Conservation (phyloP, 35 echinoderm and acorn worm genomes). For the Lytechinus variegatus region DNA sequence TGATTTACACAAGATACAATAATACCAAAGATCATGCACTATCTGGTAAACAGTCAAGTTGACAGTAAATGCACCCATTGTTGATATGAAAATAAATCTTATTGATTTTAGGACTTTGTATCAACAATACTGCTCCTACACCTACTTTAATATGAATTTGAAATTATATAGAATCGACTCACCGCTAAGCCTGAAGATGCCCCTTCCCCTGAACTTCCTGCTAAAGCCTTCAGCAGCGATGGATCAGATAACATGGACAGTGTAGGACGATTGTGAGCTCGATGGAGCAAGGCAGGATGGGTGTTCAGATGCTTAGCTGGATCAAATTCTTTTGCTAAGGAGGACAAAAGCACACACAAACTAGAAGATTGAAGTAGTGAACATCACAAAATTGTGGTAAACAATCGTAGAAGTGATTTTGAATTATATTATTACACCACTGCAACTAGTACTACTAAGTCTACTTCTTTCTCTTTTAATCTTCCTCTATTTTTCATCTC, state of each 20-base stretch:
- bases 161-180: neutral
- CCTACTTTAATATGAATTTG: no score
- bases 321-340: constrained; percentile 82
- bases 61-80: no score
- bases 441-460: no score
- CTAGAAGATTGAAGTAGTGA: neutral
- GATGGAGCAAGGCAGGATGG: constrained; percentile 74
- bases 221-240: neutral
- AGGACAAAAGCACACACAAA: neutral
- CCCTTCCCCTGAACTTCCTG: neutral
- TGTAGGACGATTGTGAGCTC: constrained; percentile 77
- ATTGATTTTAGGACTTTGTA: no score
- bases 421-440: neutral
- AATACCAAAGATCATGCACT: no score
- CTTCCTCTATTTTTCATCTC: no score
- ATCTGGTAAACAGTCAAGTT: no score
- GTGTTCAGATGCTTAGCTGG: constrained; percentile 76
- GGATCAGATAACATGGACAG: constrained; percentile 40
- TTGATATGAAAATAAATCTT: no score
- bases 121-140: no score
- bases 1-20: no score
- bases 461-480: no score
- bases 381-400: neutral
- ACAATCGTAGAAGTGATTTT: neutral
- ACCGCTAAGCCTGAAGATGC: neutral